These are phyloP conservation scores for Sternotherus odoratus DNA, from an alignment of 2,797 vertebrate species.

Conservation along the genomic window DNA sequence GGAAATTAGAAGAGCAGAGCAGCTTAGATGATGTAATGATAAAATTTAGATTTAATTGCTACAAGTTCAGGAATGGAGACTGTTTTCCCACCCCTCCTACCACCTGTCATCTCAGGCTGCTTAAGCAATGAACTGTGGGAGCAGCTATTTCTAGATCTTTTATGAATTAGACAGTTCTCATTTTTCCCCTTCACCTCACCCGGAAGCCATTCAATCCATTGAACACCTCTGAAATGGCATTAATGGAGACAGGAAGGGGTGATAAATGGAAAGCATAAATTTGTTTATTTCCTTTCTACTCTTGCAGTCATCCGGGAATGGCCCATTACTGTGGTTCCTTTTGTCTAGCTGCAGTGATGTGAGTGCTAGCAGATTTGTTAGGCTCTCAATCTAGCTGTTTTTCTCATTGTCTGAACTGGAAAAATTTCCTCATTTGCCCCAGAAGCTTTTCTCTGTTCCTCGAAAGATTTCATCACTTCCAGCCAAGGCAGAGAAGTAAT, in stretches of 20 bases:
- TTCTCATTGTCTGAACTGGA: neutral
- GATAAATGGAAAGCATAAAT: neutral
- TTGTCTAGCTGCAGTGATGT: rapidly evolving
- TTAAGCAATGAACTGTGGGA: neutral
- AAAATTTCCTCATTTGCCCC: neutral
- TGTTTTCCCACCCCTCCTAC: neutral
- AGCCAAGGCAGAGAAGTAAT: neutral
- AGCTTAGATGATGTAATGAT: neutral
- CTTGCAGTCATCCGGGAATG: neutral
- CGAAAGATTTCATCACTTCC: conserved; percentile 9
- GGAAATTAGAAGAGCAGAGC: neutral
- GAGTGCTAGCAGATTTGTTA: neutral
- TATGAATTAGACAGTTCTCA: neutral
- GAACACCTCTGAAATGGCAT: neutral
- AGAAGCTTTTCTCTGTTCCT: conserved; percentile 22
- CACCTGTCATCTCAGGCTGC: neutral
- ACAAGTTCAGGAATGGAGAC: neutral
- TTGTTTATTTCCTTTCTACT: neutral
- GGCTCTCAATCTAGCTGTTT: neutral
- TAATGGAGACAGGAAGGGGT: conserved; percentile 10
- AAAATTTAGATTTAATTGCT: neutral
- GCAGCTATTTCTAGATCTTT: neutral
- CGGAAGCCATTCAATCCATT: conserved; percentile 26
- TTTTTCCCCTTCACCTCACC: neutral
- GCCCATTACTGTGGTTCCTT: neutral